Base-by-base conservation (phyloP, 2,113 vertebrate genomes). In the Syngnathus scovelli region DNA sequence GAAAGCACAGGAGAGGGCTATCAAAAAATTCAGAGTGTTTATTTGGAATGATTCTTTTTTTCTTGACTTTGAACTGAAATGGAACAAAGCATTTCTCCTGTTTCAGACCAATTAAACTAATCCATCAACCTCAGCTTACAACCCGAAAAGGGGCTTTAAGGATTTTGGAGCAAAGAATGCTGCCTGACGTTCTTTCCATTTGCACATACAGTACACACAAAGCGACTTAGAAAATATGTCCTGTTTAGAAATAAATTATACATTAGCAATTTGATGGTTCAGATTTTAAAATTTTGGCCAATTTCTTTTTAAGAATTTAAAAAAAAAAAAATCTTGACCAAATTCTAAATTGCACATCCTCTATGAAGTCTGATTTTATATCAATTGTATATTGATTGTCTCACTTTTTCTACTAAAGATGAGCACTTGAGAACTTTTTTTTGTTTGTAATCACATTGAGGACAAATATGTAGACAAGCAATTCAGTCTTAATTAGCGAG, bases 401-500 rank as follows among this genome's bases (percentile, higher is more conserved):
- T 21, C n/a, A 4, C 4, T 6, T 38, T 37, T n/a, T 38, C 5
- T 19, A 86, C 88, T 90, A 88, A 92, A 94, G 86, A 86, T 90
- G 87, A 89, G 89, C 83, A 93, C 90, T 90, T 78, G 67, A 93
- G 91, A 95, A 94, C 92, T 94, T 80, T 36, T 56, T 39, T 49
- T 23, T 55, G 8, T 10, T 23, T 92, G 93, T 93, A 92, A 94
- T 95, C 92, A 91, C 91, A 93, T 92, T 94, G 90, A 87, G 94
- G 95, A 92, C 93, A 92, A 95, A 94, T 93, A 92, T 91, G 91
- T 75, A 78, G 88, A 88, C 92, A 91, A 89, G 93, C 93, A 94
- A 93, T 97, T 93, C 93, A 79, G 90, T 90, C 92, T 77, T 94
- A 94, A 98, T 96, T 96, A 95, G 93, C 92, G 91, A 92, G 91